A percentile compares a stretch with the other conserved stretches of the same genome.
Conservation (phyloP, 2,113 vertebrate genomes). For the Datnioides undecimradiatus region DNA sequence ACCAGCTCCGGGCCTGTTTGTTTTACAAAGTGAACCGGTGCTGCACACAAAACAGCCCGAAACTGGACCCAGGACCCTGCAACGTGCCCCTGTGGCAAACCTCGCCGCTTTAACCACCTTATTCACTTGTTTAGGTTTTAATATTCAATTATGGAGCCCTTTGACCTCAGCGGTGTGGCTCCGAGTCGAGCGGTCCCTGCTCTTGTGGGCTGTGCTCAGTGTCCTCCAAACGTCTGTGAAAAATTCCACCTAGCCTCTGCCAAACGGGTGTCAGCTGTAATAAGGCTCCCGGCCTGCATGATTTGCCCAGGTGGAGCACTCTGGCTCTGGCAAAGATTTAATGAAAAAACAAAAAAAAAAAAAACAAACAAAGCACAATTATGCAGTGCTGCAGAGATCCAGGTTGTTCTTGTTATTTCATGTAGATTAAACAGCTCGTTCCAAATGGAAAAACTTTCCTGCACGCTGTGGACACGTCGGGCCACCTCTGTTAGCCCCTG, state of each 20-base stretch:
- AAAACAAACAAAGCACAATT: conserved; percentile 73
- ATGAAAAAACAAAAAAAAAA: conserved; percentile 65
- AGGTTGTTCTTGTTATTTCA: conserved; percentile 67
- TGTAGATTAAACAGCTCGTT: conserved; percentile 63
- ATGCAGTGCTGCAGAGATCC: conserved; percentile 47
- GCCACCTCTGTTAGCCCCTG: conserved; percentile 39
- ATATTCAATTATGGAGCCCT: conserved; percentile 44
- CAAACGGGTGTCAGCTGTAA: conserved; percentile 65
- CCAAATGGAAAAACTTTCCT: conserved; percentile 69
- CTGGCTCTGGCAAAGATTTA: conserved; percentile 59
- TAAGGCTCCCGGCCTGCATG: conserved; percentile 56
- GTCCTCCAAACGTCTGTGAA: conserved; percentile 47
- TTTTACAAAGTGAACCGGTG: conserved; percentile 83
- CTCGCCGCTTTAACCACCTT: conserved; percentile 27
- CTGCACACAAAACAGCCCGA: conserved; percentile 58
- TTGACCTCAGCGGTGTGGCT: conserved; percentile 39
- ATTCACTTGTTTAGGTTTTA: conserved; percentile 43
- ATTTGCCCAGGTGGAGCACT: conserved; percentile 75
- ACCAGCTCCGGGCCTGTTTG: conserved; percentile 82
- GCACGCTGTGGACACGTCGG: conserved; percentile 16
- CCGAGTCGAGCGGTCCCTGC: conserved; percentile 4
- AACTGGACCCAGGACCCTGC: conserved; percentile 34
- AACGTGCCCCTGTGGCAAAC: conserved; percentile 9
- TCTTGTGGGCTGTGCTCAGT: conserved; percentile 24
- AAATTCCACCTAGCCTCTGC: conserved; percentile 65